phyloP scores from a whole-genome alignment of 2,888 invertebrate species.

The Alloscopus bannaensis region DNA sequence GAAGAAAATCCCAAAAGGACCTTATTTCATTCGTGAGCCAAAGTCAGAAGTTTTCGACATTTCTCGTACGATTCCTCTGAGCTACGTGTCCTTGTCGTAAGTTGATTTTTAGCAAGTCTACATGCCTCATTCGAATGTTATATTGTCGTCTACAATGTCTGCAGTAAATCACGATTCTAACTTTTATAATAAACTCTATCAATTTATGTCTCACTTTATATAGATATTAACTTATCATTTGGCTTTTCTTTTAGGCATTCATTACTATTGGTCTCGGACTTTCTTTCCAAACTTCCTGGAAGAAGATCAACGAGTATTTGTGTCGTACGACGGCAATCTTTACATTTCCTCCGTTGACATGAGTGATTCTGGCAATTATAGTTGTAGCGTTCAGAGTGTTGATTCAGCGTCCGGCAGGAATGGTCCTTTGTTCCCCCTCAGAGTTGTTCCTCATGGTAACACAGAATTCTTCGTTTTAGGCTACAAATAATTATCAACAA shows the following conservation, averaged over 20 bases:
- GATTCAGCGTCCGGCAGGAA: slow-evolving; percentile 92
- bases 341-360: slow-evolving; percentile 96
- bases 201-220: too few relatives aligned
- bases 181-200: too few relatives aligned
- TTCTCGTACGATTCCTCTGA: slow-evolving; percentile 81
- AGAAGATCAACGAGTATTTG: slow-evolving; percentile 93
- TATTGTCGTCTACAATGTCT: neutral
- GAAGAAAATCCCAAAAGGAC: slow-evolving; percentile 89
- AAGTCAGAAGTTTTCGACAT: slow-evolving; percentile 89
- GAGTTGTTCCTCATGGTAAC: slow-evolving; percentile 88
- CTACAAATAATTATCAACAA: neutral
- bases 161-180: too few relatives aligned
- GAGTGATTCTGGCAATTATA: slow-evolving; percentile 92
- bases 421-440: slow-evolving; percentile 90
- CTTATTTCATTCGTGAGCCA: slow-evolving; percentile 91
- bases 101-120: slow-evolving; percentile 2
- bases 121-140: neutral
- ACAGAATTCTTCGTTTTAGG: neutral
- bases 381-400: slow-evolving; percentile 91
- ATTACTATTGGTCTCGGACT: slow-evolving; percentile 93
- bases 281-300: slow-evolving; percentile 94
- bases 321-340: slow-evolving; percentile 93
- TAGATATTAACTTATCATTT: slow-evolving; percentile 1
- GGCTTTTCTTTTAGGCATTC: slow-evolving; percentile 79
- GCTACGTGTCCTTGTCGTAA: slow-evolving; percentile 84